phyloP scores from a whole-genome alignment of 2,113 vertebrate genomes.

The Recurvirostra avosetta region DNA sequence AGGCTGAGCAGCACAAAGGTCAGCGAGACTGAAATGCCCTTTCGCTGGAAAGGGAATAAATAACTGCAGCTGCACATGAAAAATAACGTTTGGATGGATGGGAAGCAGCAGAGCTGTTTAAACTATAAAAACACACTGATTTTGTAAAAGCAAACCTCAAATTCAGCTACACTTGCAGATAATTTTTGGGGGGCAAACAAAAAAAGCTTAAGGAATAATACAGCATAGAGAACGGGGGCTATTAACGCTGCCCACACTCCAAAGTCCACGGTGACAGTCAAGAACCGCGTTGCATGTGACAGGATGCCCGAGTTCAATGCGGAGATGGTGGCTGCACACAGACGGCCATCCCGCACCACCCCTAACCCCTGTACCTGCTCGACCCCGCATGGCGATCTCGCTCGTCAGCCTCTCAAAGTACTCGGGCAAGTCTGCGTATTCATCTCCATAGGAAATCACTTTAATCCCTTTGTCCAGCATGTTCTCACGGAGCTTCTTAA shows the following conservation, averaged over 20 bases:
- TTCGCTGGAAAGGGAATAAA: background rate
- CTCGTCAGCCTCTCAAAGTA: conserved; percentile 89
- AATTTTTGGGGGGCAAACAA: too few relatives aligned
- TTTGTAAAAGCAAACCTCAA: background rate
- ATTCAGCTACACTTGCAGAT: background rate
- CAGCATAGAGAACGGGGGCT: background rate
- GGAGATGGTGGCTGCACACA: accelerated
- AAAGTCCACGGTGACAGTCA: background rate
- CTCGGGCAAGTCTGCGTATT: conserved; percentile 88
- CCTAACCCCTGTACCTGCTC: conserved; percentile 60
- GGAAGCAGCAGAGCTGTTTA: background rate
- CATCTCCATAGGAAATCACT: conserved; percentile 92
- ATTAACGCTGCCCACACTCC: accelerated
- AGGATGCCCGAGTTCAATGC: accelerated
- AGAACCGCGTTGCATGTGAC: accelerated
- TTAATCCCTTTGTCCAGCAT: conserved; percentile 98
- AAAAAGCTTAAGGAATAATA: background rate
- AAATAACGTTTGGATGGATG: background rate
- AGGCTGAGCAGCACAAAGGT: accelerated
- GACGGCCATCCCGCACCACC: background rate
- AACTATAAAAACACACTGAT: background rate
- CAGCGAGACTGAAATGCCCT: background rate
- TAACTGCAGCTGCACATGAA: background rate
- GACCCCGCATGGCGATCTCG: conserved; percentile 83
- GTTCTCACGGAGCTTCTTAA: conserved; percentile 94